Base-by-base conservation (phyloP, 1,140 invertebrate species). In the Apis laboriosa region DNA sequence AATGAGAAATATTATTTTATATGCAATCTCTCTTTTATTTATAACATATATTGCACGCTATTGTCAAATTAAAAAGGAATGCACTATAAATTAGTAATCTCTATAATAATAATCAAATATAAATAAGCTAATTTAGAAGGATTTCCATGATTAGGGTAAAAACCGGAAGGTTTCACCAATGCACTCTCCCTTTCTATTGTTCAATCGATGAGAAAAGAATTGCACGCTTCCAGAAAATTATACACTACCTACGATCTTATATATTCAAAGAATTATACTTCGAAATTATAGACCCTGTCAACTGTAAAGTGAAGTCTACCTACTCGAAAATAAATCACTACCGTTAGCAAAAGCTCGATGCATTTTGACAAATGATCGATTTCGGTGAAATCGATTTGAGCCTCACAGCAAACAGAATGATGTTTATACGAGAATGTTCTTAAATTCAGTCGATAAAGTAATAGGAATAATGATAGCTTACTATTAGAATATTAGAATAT, bases 201-300 rank as follows among this genome's bases (percentile, higher is more conserved):
- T 72, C 19, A 72, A 72, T 72, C 70, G 51, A 9, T 19, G 15
- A 15, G n/a, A 49, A 49, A 49, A 71, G 49, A 71, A 72, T 24
- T 55, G 28, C 17, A 55, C 70, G 70, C 70, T 72, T 53, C 70
- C 70, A 72, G 70, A 72, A 72, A 56, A 72, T 72, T 72, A 72
- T 68, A 68, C 34, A 11, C 34, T 43, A 43, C 19, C 34, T 43
- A 49, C 19, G 9, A 43, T 2, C 19, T 43, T 68, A n/a, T 43
- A 43, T 19, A 24, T 34, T 64, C 34, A 28, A 68, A 68, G 19
- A 68, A 68, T 68, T 68, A 68, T 72, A 72, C 70, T 1, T 24
- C 15, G 19, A 72, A 56, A 72, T 72, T 72, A 56, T 19, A 72
- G 70, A 71, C 9, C 24, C 0, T 34, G 34, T 68, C 34, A 21